phyloP scores from a whole-genome alignment of 2,888 invertebrate genomes.

The Napeogenes sylphis region DNA sequence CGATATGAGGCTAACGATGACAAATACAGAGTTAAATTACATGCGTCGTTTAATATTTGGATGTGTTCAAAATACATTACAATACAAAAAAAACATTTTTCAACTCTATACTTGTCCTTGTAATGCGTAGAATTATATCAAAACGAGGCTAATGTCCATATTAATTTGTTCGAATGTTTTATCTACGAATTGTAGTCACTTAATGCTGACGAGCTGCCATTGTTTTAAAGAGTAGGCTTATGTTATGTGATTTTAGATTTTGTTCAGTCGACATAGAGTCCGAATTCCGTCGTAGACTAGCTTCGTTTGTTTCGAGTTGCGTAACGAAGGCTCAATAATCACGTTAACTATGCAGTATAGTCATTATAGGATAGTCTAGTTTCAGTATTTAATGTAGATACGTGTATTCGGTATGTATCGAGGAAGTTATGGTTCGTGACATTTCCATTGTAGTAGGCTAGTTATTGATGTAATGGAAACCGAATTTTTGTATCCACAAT shows the following conservation, averaged over 20 bases:
- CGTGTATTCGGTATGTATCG: constrained; percentile 64
- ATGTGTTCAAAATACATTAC: constrained; percentile 1
- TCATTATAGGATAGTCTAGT: constrained; percentile 57
- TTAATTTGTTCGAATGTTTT: constrained; percentile 8
- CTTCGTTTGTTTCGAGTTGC: constrained; percentile 20
- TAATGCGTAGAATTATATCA: background rate
- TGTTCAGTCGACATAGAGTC: constrained; percentile 23
- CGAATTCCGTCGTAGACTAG: constrained; percentile 17
- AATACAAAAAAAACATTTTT: constrained; percentile 12
- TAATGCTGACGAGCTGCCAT: constrained; percentile 63
- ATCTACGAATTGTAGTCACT: constrained; percentile 25
- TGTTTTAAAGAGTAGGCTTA: constrained; percentile 47
- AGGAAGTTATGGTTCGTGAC: constrained; percentile 71
- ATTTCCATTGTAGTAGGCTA: constrained; percentile 53
- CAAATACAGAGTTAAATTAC: too few relatives aligned
- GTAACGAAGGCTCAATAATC: constrained; percentile 58
- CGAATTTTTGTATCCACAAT: constrained; percentile 37
- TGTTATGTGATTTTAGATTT: constrained; percentile 59
- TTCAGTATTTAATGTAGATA: constrained; percentile 50
- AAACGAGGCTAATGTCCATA: constrained; percentile 10
- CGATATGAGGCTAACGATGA: constrained; percentile 5
- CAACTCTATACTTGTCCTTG: background rate
- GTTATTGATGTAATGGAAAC: constrained; percentile 41
- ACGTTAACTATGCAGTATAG: constrained; percentile 47
- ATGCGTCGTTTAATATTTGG: background rate